Percentiles rank a stretch among this genome's conserved stretches.
phyloP scores from a whole-genome alignment of 2,797 vertebrate genomes.

The Lithobates pipiens region DNA sequence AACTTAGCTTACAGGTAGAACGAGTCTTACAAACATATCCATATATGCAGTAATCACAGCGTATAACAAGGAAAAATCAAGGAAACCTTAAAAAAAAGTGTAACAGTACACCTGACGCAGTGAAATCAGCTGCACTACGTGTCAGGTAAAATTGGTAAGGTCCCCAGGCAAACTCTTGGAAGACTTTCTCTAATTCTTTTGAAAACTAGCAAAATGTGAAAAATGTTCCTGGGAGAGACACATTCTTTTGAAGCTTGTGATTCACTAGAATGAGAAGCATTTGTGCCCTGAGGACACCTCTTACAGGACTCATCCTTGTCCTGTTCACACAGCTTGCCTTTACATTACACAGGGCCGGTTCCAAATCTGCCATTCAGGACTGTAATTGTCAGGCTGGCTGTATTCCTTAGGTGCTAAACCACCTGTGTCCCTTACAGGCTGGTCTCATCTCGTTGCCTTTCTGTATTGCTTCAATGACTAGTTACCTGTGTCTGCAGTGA shows the following conservation, averaged over 20 bases:
- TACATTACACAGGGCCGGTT: constrained; percentile 4
- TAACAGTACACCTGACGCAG: not conserved
- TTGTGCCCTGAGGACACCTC: constrained; percentile 30
- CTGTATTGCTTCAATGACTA: not conserved
- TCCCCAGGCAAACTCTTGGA: constrained; percentile 27
- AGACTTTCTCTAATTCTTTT: constrained; percentile 42
- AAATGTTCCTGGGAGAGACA: constrained; percentile 45
- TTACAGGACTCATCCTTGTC: constrained; percentile 18
- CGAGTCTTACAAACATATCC: constrained; percentile 20
- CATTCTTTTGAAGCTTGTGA: constrained; percentile 37
- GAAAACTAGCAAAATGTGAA: constrained; percentile 49
- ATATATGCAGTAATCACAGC: not conserved
- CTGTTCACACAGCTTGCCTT: constrained; percentile 20
- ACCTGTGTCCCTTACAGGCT: constrained; percentile 20
- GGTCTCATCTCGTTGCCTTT: not conserved
- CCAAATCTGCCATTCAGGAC: constrained; percentile 20
- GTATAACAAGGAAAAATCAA: not conserved
- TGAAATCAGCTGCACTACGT: constrained; percentile 44
- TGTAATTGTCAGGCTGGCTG: not conserved
- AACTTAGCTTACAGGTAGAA: not conserved
- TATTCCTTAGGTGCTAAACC: constrained; percentile 8
- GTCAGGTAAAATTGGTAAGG: constrained; percentile 25
- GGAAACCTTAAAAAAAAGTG: not conserved
- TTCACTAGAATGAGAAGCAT: constrained; percentile 21
- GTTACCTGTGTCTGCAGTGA: not conserved